Percentiles rank a stretch among this genome's conserved stretches.
These are phyloP conservation scores for Kryptolebias marmoratus DNA, from an alignment of 2,113 vertebrate species.

Conservation along the genomic window DNA sequence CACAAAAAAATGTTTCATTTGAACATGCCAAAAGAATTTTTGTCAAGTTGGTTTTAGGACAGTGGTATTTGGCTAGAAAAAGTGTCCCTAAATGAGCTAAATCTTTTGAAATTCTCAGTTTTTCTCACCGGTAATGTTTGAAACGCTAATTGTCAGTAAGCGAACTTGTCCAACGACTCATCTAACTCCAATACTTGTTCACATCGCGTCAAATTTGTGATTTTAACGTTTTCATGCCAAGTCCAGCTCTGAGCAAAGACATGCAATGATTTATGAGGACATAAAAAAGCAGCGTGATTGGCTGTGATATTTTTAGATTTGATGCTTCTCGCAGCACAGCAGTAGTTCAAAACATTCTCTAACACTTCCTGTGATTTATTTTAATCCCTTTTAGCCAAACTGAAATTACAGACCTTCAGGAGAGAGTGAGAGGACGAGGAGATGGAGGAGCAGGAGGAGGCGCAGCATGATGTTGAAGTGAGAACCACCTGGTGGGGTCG, in stretches of 20 bases:
- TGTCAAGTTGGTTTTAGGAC: conserved; percentile 1
- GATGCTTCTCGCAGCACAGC: no score
- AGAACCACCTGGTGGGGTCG: conserved; percentile 68
- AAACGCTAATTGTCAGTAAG: conserved; percentile 4
- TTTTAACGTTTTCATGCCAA: no score
- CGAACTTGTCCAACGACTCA: conserved; percentile 12
- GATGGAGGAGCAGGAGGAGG: conserved; percentile 68
- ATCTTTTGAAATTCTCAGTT: conserved; percentile 1
- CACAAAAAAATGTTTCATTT: neutral
- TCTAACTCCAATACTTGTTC: conserved; percentile 2
- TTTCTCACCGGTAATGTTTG: neutral
- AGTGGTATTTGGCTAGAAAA: neutral
- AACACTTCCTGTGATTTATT: neutral
- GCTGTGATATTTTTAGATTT: no score
- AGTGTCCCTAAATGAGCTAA: neutral
- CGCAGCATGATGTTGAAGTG: conserved; percentile 75
- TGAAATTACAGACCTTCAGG: conserved; percentile 64
- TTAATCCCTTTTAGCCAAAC: conserved; percentile 1
- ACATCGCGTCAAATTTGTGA: neutral
- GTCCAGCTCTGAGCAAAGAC: neutral
- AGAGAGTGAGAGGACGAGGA: conserved; percentile 64
- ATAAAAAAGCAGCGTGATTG: no score
- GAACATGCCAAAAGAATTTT: neutral
- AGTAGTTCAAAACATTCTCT: no score
- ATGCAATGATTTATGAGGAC: neutral